Evolutionary conservation across 2,113 vertebrate genomes (phyloP).

Genomic region (Tylochromis polylepis): DNA sequence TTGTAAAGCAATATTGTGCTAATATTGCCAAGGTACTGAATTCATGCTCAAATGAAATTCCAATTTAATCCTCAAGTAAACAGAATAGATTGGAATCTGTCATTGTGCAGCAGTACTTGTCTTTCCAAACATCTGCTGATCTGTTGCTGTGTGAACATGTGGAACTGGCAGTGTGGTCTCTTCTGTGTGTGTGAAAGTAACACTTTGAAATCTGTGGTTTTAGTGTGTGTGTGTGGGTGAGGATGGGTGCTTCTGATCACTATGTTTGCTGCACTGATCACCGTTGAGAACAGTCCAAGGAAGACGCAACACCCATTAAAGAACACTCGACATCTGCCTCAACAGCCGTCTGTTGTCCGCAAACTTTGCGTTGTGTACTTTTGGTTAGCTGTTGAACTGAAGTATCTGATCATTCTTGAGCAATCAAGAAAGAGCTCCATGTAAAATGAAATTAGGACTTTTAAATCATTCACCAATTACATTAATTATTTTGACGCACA

Average conservation of each 20-base stretch:
- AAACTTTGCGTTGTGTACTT: neutral
- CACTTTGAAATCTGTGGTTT: neutral
- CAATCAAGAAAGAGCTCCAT: neutral
- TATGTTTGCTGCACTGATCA: conserved; percentile 13
- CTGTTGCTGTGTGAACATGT: neutral
- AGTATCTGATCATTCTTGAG: neutral
- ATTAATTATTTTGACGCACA: neutral
- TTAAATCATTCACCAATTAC: neutral
- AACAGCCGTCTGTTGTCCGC: neutral
- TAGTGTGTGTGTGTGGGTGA: neutral
- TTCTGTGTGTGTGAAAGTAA: neutral
- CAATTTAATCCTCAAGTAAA: neutral
- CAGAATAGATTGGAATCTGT: neutral
- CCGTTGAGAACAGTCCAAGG: neutral
- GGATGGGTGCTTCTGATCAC: neutral
- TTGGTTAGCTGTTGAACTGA: neutral
- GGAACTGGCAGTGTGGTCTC: neutral
- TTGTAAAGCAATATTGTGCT: neutral
- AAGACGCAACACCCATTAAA: neutral
- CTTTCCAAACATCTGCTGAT: neutral
- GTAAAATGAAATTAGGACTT: neutral
- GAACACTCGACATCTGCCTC: neutral
- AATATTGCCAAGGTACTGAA: neutral
- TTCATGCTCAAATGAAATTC: neutral
- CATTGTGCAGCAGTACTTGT: neutral